These are phyloP conservation scores for Theretra japonica DNA, from an alignment of 2,888 invertebrate genomes.

Conservation along the genomic window DNA sequence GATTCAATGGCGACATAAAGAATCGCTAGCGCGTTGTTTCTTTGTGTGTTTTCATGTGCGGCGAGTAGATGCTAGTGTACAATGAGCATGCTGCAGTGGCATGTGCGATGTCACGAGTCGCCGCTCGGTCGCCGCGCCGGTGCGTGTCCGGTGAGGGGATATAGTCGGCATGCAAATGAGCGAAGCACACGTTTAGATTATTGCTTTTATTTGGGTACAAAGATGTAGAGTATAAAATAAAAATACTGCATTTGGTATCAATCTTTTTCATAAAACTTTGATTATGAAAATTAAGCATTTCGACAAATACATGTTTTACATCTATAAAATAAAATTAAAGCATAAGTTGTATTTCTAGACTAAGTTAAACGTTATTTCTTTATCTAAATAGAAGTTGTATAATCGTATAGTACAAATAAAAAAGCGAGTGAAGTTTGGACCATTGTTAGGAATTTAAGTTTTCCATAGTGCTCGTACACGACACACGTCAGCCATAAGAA, in stretches of 20 bases:
- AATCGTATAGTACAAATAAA: slow-evolving; percentile 83
- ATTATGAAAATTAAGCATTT: slow-evolving; percentile 83
- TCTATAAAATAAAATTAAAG: slow-evolving; percentile 81
- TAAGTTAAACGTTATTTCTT: slow-evolving; percentile 69
- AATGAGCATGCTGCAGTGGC: too few relatives aligned
- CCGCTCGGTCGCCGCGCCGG: too few relatives aligned
- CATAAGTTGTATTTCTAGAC: slow-evolving; percentile 74
- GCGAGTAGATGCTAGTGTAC: not conserved
- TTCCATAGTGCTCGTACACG: slow-evolving; percentile 79
- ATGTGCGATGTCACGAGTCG: too few relatives aligned
- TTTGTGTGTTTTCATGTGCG: slow-evolving; percentile 10
- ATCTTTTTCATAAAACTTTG: slow-evolving; percentile 79
- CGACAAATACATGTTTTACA: slow-evolving; percentile 79
- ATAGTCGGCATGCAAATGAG: slow-evolving; percentile 9
- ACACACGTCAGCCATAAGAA: slow-evolving; percentile 75
- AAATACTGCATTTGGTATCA: slow-evolving; percentile 84
- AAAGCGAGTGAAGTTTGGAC: slow-evolving; percentile 84
- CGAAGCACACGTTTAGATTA: slow-evolving; percentile 56
- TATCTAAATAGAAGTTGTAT: slow-evolving; percentile 82
- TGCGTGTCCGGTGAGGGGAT: not conserved
- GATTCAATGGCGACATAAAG: slow-evolving; percentile 45
- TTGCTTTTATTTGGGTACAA: slow-evolving; percentile 83
- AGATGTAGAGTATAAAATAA: slow-evolving; percentile 84
- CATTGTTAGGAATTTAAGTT: slow-evolving; percentile 83
- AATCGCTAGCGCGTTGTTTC: slow-evolving; percentile 18